Conservation (phyloP, 2,888 invertebrate species). For the Mesopsocus fuscifrons region DNA sequence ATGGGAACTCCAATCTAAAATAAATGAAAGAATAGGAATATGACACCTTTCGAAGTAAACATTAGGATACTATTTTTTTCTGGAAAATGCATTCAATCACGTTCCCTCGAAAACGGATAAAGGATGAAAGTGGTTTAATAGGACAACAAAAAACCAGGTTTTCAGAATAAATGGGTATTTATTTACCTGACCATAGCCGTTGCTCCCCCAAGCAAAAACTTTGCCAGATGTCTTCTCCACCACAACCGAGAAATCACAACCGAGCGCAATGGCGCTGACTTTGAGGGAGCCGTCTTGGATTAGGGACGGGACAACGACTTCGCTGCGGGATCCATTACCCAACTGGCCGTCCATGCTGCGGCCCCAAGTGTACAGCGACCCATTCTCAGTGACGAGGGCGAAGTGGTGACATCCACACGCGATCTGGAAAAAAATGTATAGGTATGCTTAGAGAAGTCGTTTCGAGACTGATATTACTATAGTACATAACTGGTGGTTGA, state of each 20-base stretch:
- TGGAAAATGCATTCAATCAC: too few species aligned
- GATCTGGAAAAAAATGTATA: slow-evolving; percentile 24
- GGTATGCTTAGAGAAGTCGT: too few species aligned
- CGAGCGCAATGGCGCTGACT: slow-evolving; percentile 21
- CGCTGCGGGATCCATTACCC: slow-evolving; percentile 38
- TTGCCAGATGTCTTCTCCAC: slow-evolving; percentile 30
- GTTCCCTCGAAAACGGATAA: too few species aligned
- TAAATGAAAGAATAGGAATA: too few species aligned
- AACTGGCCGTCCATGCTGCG: slow-evolving; percentile 80
- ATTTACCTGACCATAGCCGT: slow-evolving; percentile 39
- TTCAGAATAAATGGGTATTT: too few species aligned
- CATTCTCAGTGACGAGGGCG: slow-evolving; percentile 47
- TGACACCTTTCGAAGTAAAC: too few species aligned
- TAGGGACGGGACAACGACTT: slow-evolving; percentile 15
- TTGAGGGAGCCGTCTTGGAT: not conserved
- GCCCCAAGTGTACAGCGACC: slow-evolving; percentile 67
- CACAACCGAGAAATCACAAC: slow-evolving; percentile 26
- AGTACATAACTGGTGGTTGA: not conserved
- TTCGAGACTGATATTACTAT: not conserved
- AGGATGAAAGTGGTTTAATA: too few species aligned
- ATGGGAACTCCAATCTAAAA: slow-evolving; percentile 14
- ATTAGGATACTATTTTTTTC: too few species aligned
- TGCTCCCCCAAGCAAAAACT: slow-evolving; percentile 58
- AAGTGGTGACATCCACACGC: slow-evolving; percentile 65
- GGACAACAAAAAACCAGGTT: too few species aligned